Evolutionary conservation across 2,113 vertebrate species (phyloP).

Genomic region (Limanda limanda): DNA sequence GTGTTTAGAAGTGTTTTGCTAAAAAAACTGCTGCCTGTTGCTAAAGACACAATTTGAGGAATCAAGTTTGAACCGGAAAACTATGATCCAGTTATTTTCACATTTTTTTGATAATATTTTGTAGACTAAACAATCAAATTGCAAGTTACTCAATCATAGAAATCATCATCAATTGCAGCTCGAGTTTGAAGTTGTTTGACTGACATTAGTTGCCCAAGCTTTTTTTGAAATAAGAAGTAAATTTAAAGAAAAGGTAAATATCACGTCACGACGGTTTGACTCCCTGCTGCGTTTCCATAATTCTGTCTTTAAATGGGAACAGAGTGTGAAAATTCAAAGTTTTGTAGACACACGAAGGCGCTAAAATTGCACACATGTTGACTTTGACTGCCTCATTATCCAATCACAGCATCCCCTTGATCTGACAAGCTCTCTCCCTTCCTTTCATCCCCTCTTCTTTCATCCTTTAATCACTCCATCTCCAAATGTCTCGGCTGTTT

Average conservation of each 20-base stretch:
- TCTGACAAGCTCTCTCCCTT: slow-evolving; percentile 54
- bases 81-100: no score
- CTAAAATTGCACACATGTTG: slow-evolving; percentile 49
- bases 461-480: slow-evolving; percentile 57
- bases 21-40: no score
- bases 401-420: slow-evolving; percentile 58
- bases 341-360: not conserved
- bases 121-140: not conserved
- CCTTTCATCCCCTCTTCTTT: slow-evolving; percentile 51
- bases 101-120: no score
- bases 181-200: no score
- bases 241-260: no score
- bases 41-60: no score
- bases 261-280: no score
- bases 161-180: no score
- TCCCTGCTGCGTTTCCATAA: not conserved
- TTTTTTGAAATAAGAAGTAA: no score
- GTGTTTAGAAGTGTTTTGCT: no score
- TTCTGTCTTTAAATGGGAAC: slow-evolving; percentile 22
- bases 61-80: no score
- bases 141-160: not conserved
- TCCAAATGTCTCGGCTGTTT: slow-evolving; percentile 35
- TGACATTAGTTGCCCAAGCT: no score
- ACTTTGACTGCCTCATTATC: slow-evolving; percentile 65
- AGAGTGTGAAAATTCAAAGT: slow-evolving; percentile 20